Base-by-base conservation (phyloP, 2,888 invertebrate genomes). In the Tachina lurida region DNA sequence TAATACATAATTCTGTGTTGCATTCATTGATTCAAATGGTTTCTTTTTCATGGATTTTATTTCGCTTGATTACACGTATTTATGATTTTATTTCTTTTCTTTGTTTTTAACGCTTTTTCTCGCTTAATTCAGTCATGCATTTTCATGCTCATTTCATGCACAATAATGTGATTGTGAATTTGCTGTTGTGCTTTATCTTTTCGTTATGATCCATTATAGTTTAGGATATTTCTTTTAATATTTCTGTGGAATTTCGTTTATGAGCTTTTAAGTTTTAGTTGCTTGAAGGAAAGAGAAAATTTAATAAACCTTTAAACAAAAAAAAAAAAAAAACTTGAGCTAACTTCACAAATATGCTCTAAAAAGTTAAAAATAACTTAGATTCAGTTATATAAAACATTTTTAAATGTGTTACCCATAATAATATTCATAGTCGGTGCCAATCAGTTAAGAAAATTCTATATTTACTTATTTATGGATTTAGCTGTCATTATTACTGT, bases 201-300 rank as follows among this genome's bases (percentile, higher is more conserved):
- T 13, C 19, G 47, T 79, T 80, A 71, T 76, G 76, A 84, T 80
- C 76, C 49, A 84, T 84, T 74, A 74, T n/a, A 67, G 74, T 74
- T 78, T 52, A n/a, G 15, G 15, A 74, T 74, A 39, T 17, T 39
- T 63, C 54, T 62, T 19, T 47, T 49, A 47, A 74, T 79, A 71
- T 75, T 86, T 86, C 79, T 67, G 60, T 49, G 60, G 71, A 86
- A 86, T 80, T 83, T 60, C 79, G 17, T 17, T 79, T 54, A 82
- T 82, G 63, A 67, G 39, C 63, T 82, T 63, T 65, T 63, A 63
- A 47, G 17, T 43, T 49, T 67, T 49, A 58, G 45, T 45, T 73
- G 39, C 68, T 19, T 74, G 45, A 43, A 71, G 41, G 76, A 73
- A 73, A 80, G 76, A 67, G 68, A 73, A 31, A 84, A 65, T 84